These are phyloP conservation scores for Galaxias olidus DNA, from an alignment of 2,797 vertebrate genomes.

Conservation along the genomic window DNA sequence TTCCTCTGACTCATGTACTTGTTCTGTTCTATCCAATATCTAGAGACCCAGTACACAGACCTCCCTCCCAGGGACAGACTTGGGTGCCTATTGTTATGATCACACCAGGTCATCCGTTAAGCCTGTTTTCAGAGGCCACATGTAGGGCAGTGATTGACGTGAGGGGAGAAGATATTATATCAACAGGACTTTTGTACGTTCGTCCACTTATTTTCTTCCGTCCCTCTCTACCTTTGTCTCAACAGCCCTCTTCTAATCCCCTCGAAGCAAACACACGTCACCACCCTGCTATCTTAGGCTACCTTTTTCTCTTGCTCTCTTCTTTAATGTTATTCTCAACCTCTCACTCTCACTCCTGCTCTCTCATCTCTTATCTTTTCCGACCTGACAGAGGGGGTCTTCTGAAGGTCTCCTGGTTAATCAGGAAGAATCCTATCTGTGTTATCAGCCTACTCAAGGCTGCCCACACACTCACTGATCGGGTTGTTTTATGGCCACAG, in stretches of 20 bases:
- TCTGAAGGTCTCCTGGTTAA: constrained; percentile 28
- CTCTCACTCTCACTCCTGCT: neutral
- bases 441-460: constrained; percentile 53
- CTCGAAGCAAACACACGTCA: neutral
- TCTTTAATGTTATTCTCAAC: neutral
- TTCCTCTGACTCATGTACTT: neutral
- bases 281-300: neutral
- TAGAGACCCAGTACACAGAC: neutral
- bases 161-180: too few relatives aligned
- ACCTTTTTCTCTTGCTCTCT: neutral
- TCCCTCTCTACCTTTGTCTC: neutral
- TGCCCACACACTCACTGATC: neutral
- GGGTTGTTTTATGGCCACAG: neutral
- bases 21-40: neutral
- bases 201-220: neutral
- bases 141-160: neutral
- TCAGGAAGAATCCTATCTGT: constrained; percentile 36
- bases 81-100: constrained; percentile 33
- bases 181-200: neutral
- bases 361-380: neutral
- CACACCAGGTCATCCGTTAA: constrained; percentile 34
- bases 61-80: neutral
- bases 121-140: constrained; percentile 15
- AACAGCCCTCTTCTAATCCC: neutral
- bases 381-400: neutral